A percentile compares a stretch with the other conserved stretches of the same genome.
phyloP scores from a whole-genome alignment of 2,888 invertebrate genomes.

The Conops quadrifasciatus region DNA sequence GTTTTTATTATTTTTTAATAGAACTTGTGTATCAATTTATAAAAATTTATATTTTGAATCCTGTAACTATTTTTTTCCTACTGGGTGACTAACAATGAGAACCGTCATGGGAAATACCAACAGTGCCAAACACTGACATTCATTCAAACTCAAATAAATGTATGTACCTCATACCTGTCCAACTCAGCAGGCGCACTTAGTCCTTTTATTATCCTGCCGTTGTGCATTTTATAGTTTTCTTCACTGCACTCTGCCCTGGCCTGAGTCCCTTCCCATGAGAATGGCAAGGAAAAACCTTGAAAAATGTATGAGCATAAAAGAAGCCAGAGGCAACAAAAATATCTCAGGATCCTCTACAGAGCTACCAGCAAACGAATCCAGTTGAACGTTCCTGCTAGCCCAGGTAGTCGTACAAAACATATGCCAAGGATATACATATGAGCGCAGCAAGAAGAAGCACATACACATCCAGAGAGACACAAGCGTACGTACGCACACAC shows the following conservation, averaged over 20 bases:
- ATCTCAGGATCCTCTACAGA: neutral
- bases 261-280: neutral
- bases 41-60: too few relatives aligned
- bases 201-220: neutral
- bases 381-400: neutral
- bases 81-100: too few relatives aligned
- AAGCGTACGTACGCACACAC: neutral
- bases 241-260: neutral
- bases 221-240: slow-evolving; percentile 11
- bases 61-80: too few relatives aligned
- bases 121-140: too few relatives aligned
- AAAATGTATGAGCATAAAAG: neutral
- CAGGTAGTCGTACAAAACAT: neutral
- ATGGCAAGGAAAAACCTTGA: neutral
- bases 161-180: too few relatives aligned
- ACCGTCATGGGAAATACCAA: too few relatives aligned
- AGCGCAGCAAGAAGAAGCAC: neutral
- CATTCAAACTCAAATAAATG: too few relatives aligned
- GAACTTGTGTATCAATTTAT: too few relatives aligned
- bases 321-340: neutral
- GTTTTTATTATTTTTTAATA: too few relatives aligned
- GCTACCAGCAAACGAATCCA: neutral
- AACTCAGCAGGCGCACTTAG: too few relatives aligned
- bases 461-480: neutral
- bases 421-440: neutral